Conservation (phyloP, 2,113 vertebrate species). For the Ardeotis arabs region DNA sequence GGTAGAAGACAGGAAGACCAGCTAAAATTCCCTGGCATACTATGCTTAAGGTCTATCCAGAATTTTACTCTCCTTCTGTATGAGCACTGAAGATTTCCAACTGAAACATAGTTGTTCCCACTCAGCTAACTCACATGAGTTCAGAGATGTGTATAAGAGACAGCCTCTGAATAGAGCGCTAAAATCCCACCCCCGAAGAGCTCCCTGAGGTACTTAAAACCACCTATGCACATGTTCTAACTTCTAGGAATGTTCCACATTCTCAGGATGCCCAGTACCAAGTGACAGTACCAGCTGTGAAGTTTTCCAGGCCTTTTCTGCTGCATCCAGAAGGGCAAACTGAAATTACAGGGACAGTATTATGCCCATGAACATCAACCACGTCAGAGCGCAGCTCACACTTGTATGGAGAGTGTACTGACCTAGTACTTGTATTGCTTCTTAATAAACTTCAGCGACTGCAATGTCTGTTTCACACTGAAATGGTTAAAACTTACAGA, state of each 20-base stretch:
- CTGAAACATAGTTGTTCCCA: fast-evolving
- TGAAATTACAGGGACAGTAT: neutral
- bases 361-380: neutral
- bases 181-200: neutral
- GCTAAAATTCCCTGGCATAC: neutral
- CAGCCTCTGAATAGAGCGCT: neutral
- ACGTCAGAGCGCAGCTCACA: neutral
- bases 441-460: neutral
- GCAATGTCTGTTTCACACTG: neutral
- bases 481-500: neutral
- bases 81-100: neutral
- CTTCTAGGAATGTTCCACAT: neutral
- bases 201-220: neutral
- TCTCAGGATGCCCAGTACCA: neutral
- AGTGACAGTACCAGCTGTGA: neutral
- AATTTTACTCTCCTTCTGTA: neutral
- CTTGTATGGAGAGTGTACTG: neutral
- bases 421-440: neutral
- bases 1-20: neutral
- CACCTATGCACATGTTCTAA: neutral
- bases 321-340: neutral
- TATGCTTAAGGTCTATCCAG: neutral
- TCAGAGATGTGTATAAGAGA: no score
- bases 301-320: neutral
- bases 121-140: neutral